Evolutionary conservation across 2,888 invertebrate species (phyloP), one percentile per base, ranked within the genome.

Genomic region (Protonemura montana): DNA sequence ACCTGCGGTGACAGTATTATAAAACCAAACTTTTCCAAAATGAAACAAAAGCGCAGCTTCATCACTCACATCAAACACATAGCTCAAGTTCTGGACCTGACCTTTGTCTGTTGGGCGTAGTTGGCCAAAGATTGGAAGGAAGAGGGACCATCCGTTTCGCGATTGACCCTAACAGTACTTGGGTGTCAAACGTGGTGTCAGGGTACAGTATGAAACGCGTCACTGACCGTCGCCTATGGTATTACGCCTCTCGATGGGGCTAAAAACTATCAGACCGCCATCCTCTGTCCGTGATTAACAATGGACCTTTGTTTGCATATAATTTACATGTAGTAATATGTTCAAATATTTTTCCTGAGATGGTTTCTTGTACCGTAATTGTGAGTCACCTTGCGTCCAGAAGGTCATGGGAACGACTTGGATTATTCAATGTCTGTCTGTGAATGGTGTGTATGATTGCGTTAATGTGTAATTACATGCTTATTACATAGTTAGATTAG

Each of bases 21-120:
- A n/a, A n/a, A 35, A 35, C 35, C 35, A 35, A 35, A 35, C 5
- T 35, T 35, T 6, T 10, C 35, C 35, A 35, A 35, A 35, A 35
- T 35, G 35, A 35, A 35, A 35, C 35, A 35, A n/a, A n/a, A n/a
- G n/a, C n/a, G n/a, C n/a, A n/a, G n/a, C n/a, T n/a, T n/a, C n/a
- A n/a, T n/a, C n/a, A n/a, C n/a, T n/a, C n/a, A n/a, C n/a, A n/a
- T n/a, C n/a, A n/a, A n/a, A n/a, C n/a, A n/a, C n/a, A n/a, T n/a
- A n/a, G n/a, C n/a, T n/a, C n/a, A n/a, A n/a, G n/a, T n/a, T n/a
- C n/a, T n/a, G n/a, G n/a, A n/a, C n/a, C n/a, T n/a, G n/a, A n/a
- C n/a, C n/a, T n/a, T n/a, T n/a, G n/a, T n/a, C n/a, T n/a, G 59
- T 59, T 59, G 59, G 59, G 59, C 59, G 59, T 59, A 59, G 59